These are phyloP conservation scores for Trinectes maculatus DNA, from an alignment of 2,113 vertebrate genomes.

Conservation along the genomic window DNA sequence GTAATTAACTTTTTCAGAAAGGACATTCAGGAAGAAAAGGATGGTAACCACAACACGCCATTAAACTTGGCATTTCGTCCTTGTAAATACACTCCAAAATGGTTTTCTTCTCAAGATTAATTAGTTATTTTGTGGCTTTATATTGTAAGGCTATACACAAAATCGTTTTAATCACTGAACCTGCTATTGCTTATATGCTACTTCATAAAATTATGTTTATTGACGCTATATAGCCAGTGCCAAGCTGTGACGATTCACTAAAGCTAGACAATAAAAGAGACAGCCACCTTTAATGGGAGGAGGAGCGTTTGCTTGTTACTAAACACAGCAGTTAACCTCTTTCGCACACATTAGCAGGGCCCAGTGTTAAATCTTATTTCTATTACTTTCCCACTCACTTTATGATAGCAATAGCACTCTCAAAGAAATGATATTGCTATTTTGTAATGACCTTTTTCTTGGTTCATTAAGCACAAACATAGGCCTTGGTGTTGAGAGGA, in stretches of 20 bases:
- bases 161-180: conserved; percentile 59
- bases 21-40: conserved; percentile 11
- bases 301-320: conserved; percentile 75
- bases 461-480: conserved; percentile 78
- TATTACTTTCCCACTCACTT: conserved; percentile 73
- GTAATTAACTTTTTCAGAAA: conserved; percentile 18
- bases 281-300: conserved; percentile 70
- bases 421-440: conserved; percentile 70
- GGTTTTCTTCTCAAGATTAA: conserved; percentile 34
- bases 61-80: conserved; percentile 43
- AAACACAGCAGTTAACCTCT: conserved; percentile 81
- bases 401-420: conserved; percentile 70
- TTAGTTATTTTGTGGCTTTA: conserved; percentile 41
- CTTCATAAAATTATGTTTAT: conserved; percentile 77
- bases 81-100: conserved; percentile 41
- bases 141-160: conserved; percentile 26
- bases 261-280: conserved; percentile 73
- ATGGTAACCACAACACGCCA: conserved; percentile 27
- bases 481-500: conserved; percentile 54
- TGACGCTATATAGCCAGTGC: conserved; percentile 63
- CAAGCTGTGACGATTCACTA: conserved; percentile 71
- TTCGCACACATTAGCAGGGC: conserved; percentile 71
- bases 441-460: conserved; percentile 74
- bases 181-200: conserved; percentile 53
- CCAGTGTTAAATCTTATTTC: conserved; percentile 79